Evolutionary conservation across 2,113 vertebrate species (phyloP), one percentile per base, ranked within the genome.

Genomic region (Octodon degus): DNA sequence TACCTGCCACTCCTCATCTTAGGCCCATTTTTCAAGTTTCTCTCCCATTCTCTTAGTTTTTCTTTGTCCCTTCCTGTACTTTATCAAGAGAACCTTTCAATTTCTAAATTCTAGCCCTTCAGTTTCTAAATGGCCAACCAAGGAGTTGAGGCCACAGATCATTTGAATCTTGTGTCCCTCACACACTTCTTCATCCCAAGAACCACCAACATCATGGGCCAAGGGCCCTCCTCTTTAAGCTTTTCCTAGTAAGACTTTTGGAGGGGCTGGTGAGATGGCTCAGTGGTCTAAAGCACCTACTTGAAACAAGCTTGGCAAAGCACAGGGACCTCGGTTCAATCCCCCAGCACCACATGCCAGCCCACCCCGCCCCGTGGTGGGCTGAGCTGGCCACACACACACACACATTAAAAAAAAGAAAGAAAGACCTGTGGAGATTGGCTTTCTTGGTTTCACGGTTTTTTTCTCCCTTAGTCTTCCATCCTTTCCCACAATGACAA

Each of bases 91-190:
- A 74, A 47, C 37, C 65, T 79, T 93, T 34, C 43, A 43, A 43
- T 43, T 43, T 43, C 43, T 43, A 43, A 43, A 43, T 43, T 43
- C 43, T 43, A 43, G 43, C 43, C 43, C 43, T 43, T 43, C 86
- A 40, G 0, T 90, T 37, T 86, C 30, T 95, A 0, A 53, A 86
- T 24, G 40, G n/a, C 82, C n/a, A 58, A 63, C 32, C 24, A 19
- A 60, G 82, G 30, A 37, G 40, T 62, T 47, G 53, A 82, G 17
- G 43, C 79, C 89, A 86, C 47, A 65, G 22, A 43, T 43, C 43
- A n/a, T 86, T 91, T 76, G 50, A 95, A 94, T 94, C 86, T 83
- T 76, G 30, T 87, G 50, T 27, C 20, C 53, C 34, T 67, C 13
- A 30, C 65, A 16, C 50, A 79, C 19, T 60, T 58, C 37, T 81